Evolutionary conservation across 2,888 invertebrate genomes (phyloP).

Genomic region (Micoletzkya japonica): DNA sequence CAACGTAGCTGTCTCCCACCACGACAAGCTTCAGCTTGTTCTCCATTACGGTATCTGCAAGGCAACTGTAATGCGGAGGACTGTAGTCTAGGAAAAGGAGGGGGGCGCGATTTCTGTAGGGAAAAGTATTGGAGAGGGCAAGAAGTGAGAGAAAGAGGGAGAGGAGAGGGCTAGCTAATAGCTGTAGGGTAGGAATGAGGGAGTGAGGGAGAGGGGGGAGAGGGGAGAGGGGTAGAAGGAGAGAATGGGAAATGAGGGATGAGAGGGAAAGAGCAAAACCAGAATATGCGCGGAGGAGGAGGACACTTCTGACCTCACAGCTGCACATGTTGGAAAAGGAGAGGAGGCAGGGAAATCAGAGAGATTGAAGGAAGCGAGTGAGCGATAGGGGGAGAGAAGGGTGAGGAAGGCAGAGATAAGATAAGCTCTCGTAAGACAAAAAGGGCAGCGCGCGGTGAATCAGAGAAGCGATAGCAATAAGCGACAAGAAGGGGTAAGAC

Average conservation of each 20-base stretch:
- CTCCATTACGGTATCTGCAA: slow-evolving; percentile 41
- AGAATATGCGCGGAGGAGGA: no score
- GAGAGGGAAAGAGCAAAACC: neutral
- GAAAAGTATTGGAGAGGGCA: neutral
- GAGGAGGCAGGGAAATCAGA: neutral
- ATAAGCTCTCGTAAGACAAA: no score
- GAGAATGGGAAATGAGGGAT: neutral
- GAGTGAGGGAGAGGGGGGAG: neutral
- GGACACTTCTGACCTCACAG: neutral
- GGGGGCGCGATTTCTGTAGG: neutral
- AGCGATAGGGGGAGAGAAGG: slow-evolving; percentile 17
- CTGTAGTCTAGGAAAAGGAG: neutral
- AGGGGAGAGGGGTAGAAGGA: neutral
- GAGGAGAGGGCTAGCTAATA: neutral
- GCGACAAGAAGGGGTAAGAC: no score
- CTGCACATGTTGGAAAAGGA: no score
- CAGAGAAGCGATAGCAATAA: no score
- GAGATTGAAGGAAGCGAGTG: slow-evolving; percentile 25
- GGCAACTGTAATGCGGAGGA: neutral
- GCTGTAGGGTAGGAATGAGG: neutral
- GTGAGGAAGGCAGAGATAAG: slow-evolving; percentile 6
- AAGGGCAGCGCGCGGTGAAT: no score
- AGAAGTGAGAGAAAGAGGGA: neutral
- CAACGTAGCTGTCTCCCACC: slow-evolving; percentile 88
- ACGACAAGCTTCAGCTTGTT: slow-evolving; percentile 81